These are phyloP conservation scores for Enteromius treurensis DNA, from an alignment of 2,797 vertebrate species.

Conservation along the genomic window DNA sequence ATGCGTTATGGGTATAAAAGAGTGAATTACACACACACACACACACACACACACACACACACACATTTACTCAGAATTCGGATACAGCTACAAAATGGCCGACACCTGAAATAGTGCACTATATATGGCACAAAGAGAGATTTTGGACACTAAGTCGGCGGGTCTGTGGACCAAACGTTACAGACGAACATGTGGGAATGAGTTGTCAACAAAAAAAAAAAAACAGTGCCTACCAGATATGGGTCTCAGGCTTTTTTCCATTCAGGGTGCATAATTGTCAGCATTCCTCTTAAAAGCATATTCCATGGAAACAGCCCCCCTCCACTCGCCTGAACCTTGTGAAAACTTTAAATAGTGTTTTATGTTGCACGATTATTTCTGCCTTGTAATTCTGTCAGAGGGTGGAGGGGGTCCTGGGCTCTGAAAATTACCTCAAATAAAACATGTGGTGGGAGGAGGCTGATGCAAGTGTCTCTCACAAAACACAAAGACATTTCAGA, in stretches of 20 bases:
- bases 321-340: slow-evolving; percentile 37
- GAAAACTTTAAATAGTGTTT: slow-evolving; percentile 58
- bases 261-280: slow-evolving; percentile 56
- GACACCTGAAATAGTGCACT: not conserved
- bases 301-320: slow-evolving; percentile 55
- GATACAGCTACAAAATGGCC: not conserved
- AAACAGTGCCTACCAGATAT: slow-evolving; percentile 28
- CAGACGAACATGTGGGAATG: slow-evolving; percentile 8
- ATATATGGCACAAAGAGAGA: not conserved
- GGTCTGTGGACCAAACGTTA: slow-evolving; percentile 2
- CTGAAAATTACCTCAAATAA: slow-evolving; percentile 59
- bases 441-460: slow-evolving; percentile 42
- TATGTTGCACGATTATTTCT: slow-evolving; percentile 55
- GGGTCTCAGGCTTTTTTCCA: slow-evolving; percentile 33
- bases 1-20: not conserved
- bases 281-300: slow-evolving; percentile 59
- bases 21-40: not conserved
- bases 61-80: not conserved
- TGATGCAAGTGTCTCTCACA: slow-evolving; percentile 36
- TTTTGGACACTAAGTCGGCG: not conserved
- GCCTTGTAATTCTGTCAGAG: slow-evolving; percentile 60
- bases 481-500: slow-evolving; percentile 26
- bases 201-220: slow-evolving; percentile 5
- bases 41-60: too few relatives aligned
- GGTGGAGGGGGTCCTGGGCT: slow-evolving; percentile 57